These are phyloP conservation scores for Drosophila subobscura DNA, from an alignment of 1,140 invertebrate species.

Conservation along the genomic window DNA sequence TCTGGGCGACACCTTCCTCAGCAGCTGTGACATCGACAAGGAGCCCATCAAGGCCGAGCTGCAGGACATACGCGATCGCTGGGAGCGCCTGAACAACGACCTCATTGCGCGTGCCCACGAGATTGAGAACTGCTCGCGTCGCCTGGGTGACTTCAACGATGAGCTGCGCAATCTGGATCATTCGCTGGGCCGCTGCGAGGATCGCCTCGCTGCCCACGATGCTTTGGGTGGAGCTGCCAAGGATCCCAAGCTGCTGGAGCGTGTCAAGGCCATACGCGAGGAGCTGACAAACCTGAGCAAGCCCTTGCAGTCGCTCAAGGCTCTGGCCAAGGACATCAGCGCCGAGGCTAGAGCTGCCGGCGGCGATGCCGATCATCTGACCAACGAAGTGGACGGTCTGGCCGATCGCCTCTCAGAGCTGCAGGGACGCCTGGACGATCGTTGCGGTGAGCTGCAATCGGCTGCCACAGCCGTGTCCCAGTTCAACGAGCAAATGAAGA, in stretches of 20 bases:
- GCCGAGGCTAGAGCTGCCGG: conserved; percentile 88
- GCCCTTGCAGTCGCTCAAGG: conserved; percentile 89
- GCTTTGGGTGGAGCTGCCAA: conserved; percentile 90
- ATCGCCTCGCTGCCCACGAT: conserved; percentile 92
- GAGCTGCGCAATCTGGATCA: conserved; percentile 92
- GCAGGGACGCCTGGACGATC: conserved; percentile 90
- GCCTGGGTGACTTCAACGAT: conserved; percentile 93
- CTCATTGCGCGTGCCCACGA: conserved; percentile 87
- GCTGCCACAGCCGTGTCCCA: conserved; percentile 93
- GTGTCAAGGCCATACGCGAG: conserved; percentile 90
- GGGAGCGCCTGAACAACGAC: conserved; percentile 95
- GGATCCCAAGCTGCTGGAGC: conserved; percentile 92
- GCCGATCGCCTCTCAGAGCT: conserved; percentile 92
- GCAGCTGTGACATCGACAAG: conserved; percentile 94
- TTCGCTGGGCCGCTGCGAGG: conserved; percentile 93
- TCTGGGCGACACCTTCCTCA: conserved; percentile 93
- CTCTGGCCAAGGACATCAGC: conserved; percentile 90
- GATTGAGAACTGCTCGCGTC: conserved; percentile 92
- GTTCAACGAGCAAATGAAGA: conserved; percentile 94
- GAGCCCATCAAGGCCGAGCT: conserved; percentile 94
- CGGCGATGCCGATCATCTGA: conserved; percentile 89
- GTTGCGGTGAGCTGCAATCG: conserved; percentile 92
- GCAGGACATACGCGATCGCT: conserved; percentile 91
- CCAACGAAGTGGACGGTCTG: conserved; percentile 91
- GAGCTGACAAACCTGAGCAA: conserved; percentile 90